Base-by-base conservation (phyloP, 2,888 invertebrate species). In the Andricus curvator region DNA sequence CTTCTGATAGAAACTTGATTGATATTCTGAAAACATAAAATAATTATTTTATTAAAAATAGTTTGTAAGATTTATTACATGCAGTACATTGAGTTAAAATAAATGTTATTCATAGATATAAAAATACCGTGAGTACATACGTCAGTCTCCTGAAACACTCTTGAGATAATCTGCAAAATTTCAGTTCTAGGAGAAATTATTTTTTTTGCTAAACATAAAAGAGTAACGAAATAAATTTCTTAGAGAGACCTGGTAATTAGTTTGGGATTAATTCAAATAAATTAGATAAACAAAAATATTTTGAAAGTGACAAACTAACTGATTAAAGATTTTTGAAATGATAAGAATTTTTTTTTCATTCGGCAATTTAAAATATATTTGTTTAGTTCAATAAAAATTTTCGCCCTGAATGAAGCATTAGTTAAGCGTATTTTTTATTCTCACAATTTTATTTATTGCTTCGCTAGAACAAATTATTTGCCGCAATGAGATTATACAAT, bases 11-110 rank as follows among this genome's bases (percentile, higher is more conserved):
- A 33, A 74, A 6, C 29, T 37, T 37, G 56, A 56, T 60, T 20
- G n/a, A 15, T 33, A 74, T 33, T 74, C 74, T 74, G 74, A 29
- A 74, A 74, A 74, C 74, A 74, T 13, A 74, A 56, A 74, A 74
- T 20, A 11, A 22, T 56, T 37, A 5, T 56, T 74, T 74, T 74
- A 56, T 33, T 60, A n/a, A 60, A 15, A 74, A 74, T 13, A 60
- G 29, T 74, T 56, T 37, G 20, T 6, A 20, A 8, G 13, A 5
- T 37, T 33, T 60, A 56, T 51, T 22, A 33, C 70, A 74, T 74
- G 56, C 70, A 74, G 20, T 48, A 33, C 70, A 56, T 5, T 51
- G 33, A 74, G 20, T 64, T 64, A 56, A 33, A n/a, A 29, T 9
- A 70, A 17, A 29, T 70, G 2, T 48, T 56, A 56, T 25, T 62